phyloP scores from a whole-genome alignment of 64 coral and sea anemone genomes.

The Montipora sp. region DNA sequence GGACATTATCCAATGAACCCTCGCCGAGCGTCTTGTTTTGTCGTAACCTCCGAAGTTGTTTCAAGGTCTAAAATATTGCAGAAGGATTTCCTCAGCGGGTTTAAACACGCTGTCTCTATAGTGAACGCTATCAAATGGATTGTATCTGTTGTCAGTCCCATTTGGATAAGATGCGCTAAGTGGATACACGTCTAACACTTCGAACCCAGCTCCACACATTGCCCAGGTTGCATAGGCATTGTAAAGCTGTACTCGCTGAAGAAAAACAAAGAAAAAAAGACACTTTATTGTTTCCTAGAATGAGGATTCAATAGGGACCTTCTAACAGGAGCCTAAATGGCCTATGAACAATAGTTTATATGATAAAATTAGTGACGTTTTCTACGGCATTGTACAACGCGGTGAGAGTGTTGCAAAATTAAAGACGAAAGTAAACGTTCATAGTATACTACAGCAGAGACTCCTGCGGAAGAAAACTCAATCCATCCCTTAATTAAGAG shows the following conservation, averaged over 20 bases:
- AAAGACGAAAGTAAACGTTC: too few species aligned
- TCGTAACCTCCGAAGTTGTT: too few species aligned
- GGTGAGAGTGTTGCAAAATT: too few species aligned
- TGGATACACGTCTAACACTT: conserved; percentile 81
- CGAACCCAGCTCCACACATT: conserved; percentile 77
- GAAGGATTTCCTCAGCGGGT: conserved; percentile 70
- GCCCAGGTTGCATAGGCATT: conserved; percentile 76
- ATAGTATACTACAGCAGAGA: too few species aligned
- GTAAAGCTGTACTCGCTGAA: conserved; percentile 83
- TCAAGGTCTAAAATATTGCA: conserved; percentile 48
- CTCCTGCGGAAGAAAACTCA: too few species aligned
- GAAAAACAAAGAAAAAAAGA: background rate
- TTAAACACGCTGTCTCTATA: conserved; percentile 84
- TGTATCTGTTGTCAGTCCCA: conserved; percentile 64
- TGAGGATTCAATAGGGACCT: background rate
- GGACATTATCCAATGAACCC: too few species aligned
- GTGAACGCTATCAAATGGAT: conserved; percentile 78
- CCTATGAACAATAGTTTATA: too few species aligned
- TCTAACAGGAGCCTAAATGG: too few species aligned
- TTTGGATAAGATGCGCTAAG: conserved; percentile 80
- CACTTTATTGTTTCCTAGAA: background rate
- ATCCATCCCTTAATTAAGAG: too few species aligned
- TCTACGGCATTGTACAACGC: too few species aligned
- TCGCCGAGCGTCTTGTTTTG: too few species aligned
- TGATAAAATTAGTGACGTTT: too few species aligned